Percentiles rank a stretch among this genome's conserved stretches.
phyloP scores from a whole-genome alignment of 2,888 invertebrate species.

The Hypomecis atomaria region DNA sequence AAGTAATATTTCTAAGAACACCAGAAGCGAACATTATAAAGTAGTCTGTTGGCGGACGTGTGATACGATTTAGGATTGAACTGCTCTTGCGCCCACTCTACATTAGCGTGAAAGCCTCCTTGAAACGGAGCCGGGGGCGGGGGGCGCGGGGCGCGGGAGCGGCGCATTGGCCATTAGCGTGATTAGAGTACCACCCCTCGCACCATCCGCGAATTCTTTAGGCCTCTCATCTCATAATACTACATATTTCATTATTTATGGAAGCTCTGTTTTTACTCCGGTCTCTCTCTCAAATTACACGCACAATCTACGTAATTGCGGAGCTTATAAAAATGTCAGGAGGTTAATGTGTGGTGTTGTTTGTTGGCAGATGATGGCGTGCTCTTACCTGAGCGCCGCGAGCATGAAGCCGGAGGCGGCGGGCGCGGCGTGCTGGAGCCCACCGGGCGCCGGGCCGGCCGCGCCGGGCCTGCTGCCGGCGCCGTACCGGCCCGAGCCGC shows the following conservation, averaged over 20 bases:
- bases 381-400: constrained; percentile 77
- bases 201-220: constrained; percentile 77
- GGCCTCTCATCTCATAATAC: constrained; percentile 82
- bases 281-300: constrained; percentile 71
- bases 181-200: constrained; percentile 75
- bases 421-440: constrained; percentile 72
- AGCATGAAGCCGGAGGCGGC: constrained; percentile 63
- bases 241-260: constrained; percentile 84
- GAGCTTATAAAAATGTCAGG: constrained; percentile 37
- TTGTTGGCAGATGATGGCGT: constrained; percentile 82
- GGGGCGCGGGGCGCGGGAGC: constrained; percentile 51
- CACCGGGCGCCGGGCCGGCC: constrained; percentile 58
- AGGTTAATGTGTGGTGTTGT: constrained; percentile 34
- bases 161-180: constrained; percentile 85
- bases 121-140: constrained; percentile 48
- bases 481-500: constrained; percentile 22
- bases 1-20: constrained; percentile 30
- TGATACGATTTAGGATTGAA: constrained; percentile 73
- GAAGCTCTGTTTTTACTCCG: constrained; percentile 72
- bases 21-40: constrained; percentile 42
- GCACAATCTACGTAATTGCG: constrained; percentile 64
- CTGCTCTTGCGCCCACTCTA: constrained; percentile 73
- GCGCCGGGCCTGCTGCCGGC: constrained; percentile 45
- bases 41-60: constrained; percentile 58
- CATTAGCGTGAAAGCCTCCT: constrained; percentile 79